A percentile compares a stretch with the other conserved stretches of the same genome.
Conservation (phyloP, 2,888 invertebrate species). For the Tipula helvola region DNA sequence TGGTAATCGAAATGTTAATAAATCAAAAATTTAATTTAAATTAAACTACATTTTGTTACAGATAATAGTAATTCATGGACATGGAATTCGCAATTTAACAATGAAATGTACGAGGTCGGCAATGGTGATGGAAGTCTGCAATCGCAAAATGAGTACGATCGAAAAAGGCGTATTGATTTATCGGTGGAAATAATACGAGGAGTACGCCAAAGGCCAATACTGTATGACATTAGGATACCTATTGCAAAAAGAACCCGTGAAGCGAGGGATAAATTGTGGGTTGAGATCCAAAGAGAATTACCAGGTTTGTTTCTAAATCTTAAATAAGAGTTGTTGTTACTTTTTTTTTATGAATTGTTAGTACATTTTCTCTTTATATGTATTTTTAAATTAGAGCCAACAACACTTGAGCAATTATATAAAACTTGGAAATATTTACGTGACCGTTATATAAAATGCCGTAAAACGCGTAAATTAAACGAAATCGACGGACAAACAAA, state of each 20-base stretch:
- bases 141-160: background rate
- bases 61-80: background rate
- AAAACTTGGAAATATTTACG: constrained; percentile 8
- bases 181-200: background rate
- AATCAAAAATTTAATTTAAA: background rate
- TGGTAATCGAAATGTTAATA: background rate
- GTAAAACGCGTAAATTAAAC: background rate
- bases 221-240: background rate
- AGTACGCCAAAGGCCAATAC: background rate
- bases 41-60: background rate
- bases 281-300: background rate
- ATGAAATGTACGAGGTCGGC: background rate
- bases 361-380: background rate
- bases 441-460: constrained; percentile 6
- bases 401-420: background rate
- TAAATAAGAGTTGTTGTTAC: background rate
- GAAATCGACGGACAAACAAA: background rate
- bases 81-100: background rate
- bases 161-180: constrained; percentile 5
- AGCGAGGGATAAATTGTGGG: background rate
- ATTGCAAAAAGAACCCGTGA: background rate
- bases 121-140: background rate
- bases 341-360: background rate
- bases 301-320: background rate
- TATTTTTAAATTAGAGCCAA: background rate